Conservation (phyloP, 2,888 invertebrate species). For the Parthenolecanium corni region DNA sequence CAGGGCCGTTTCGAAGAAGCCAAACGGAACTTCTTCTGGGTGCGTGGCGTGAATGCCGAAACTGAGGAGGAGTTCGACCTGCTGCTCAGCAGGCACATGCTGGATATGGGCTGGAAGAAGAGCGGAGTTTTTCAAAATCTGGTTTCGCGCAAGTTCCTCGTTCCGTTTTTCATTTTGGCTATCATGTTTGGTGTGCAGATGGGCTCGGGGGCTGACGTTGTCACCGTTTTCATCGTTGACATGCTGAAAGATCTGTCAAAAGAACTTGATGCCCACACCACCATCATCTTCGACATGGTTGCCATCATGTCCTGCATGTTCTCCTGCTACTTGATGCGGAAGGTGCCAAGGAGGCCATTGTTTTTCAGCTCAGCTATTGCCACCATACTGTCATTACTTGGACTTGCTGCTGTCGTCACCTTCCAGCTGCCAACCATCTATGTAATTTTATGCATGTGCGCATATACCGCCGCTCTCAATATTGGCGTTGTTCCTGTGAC, state of each 20-base stretch:
- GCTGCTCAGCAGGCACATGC: background rate
- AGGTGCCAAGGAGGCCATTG: background rate
- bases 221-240: background rate
- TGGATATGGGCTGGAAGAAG: too few relatives aligned
- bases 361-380: background rate
- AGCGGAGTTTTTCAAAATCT: background rate
- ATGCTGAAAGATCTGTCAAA: background rate
- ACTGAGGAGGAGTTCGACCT: background rate
- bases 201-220: background rate
- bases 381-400: background rate
- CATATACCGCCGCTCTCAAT: background rate
- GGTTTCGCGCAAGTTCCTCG: background rate
- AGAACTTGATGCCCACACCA: background rate
- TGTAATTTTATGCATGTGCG: background rate
- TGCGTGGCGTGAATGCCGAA: background rate
- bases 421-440: background rate
- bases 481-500: too few relatives aligned
- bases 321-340: background rate
- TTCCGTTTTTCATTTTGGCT: background rate
- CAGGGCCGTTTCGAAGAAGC: background rate
- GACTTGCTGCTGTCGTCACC: background rate
- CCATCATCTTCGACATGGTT: constrained; percentile 2
- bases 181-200: background rate
- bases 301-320: background rate
- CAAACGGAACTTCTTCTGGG: background rate